A percentile compares a stretch with the other conserved stretches of the same genome.
Evolutionary conservation across 2,797 vertebrate genomes (phyloP).

Genomic region (Ptychobarbus kaznakovi): DNA sequence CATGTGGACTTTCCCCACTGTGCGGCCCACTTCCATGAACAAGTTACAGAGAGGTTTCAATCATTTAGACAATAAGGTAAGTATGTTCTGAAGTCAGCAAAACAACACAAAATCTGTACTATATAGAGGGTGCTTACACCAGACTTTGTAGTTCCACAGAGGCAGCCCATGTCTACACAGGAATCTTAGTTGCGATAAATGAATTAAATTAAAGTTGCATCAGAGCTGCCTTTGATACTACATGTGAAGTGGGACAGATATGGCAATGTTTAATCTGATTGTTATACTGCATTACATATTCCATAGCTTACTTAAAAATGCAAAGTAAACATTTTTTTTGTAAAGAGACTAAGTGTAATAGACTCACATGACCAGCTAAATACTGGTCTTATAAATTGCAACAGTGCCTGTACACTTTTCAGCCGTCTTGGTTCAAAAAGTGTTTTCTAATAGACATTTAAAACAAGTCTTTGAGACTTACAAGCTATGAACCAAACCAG

Average conservation of each 20-base stretch:
- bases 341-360: background rate
- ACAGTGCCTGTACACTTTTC: background rate
- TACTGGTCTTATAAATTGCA: background rate
- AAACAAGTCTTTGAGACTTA: too few relatives aligned
- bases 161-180: background rate
- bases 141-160: background rate
- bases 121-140: background rate
- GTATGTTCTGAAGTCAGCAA: background rate
- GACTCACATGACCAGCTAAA: background rate
- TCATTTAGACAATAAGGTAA: conserved; percentile 83
- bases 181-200: background rate
- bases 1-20: conserved; percentile 94
- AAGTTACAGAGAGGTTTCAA: conserved; percentile 89
- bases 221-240: background rate
- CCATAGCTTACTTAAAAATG: background rate
- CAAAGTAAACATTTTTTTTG: background rate
- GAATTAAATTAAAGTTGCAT: background rate
- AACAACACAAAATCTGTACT: background rate
- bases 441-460: background rate
- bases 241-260: background rate
- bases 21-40: conserved; percentile 88
- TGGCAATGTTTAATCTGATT: too few relatives aligned
- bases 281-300: background rate
- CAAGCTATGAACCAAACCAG: too few relatives aligned
- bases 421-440: background rate